Conservation (phyloP, 2,113 vertebrate species). For the Eulacestoma nigropectus region DNA sequence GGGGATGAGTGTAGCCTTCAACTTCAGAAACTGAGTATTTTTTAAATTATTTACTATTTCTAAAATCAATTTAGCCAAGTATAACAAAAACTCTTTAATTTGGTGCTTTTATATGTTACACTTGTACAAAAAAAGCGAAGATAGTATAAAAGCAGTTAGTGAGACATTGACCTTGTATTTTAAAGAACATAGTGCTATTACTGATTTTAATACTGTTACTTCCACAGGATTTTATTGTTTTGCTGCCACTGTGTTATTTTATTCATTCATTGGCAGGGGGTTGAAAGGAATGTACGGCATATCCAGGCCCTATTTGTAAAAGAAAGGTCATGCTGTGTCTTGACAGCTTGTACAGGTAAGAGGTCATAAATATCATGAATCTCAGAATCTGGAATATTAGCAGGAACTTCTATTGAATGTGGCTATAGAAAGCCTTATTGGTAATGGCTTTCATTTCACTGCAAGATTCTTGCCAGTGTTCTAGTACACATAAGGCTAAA, state of each 20-base stretch:
- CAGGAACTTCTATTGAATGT: neutral
- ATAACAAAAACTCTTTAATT: neutral
- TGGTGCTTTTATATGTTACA: neutral
- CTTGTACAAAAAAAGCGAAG: neutral
- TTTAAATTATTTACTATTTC: neutral
- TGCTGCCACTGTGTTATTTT: neutral
- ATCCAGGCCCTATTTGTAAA: constrained; percentile 3
- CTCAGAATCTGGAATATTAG: neutral
- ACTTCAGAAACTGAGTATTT: neutral
- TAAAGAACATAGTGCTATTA: neutral
- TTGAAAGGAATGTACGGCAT: neutral
- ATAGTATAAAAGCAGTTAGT: neutral
- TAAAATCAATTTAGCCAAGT: neutral
- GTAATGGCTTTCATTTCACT: neutral
- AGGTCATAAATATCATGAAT: neutral
- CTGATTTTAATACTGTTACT: neutral
- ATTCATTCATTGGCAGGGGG: neutral
- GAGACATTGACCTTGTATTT: neutral
- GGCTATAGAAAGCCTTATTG: neutral
- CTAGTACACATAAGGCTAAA: neutral
- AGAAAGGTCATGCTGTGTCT: neutral
- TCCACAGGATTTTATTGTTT: neutral
- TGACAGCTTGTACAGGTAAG: constrained; percentile 9
- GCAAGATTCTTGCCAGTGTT: neutral
- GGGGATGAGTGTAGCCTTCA: neutral